A percentile compares a stretch with the other conserved stretches of the same genome.
phyloP scores from a whole-genome alignment of 2,113 vertebrate genomes.

The Vicugna pacos region DNA sequence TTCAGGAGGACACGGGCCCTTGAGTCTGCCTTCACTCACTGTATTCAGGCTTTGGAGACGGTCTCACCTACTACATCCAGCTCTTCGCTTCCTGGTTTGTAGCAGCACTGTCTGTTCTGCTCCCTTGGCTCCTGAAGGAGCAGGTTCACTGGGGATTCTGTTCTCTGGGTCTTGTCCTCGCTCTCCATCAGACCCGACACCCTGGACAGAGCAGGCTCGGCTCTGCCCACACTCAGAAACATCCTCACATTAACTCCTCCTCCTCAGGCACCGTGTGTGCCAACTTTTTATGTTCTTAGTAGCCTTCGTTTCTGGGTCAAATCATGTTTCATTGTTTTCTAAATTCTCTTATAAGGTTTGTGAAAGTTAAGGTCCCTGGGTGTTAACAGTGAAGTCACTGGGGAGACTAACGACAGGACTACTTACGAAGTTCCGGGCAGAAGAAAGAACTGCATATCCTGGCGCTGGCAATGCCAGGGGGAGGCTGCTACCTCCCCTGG shows the following conservation, averaged over 20 bases:
- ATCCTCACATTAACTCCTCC: not conserved
- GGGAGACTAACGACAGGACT: not conserved
- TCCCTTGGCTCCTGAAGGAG: not conserved
- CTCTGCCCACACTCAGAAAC: not conserved
- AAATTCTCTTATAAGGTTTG: not conserved
- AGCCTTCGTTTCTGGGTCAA: not conserved
- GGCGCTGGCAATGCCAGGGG: not conserved
- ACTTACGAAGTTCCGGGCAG: not conserved
- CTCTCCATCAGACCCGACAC: accelerated
- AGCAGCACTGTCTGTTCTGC: not conserved
- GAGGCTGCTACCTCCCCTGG: not conserved
- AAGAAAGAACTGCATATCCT: accelerated
- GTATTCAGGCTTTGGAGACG: not conserved
- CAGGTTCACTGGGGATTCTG: not conserved
- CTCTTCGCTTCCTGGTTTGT: not conserved
- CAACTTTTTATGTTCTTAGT: not conserved
- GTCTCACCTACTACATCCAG: no score
- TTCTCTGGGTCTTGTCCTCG: no score
- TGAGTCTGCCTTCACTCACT: not conserved
- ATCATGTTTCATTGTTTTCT: not conserved
- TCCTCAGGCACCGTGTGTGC: not conserved
- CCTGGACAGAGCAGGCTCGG: not conserved
- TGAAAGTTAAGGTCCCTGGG: not conserved
- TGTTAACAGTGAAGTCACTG: not conserved
- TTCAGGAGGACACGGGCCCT: accelerated